A percentile compares a stretch with the other conserved stretches of the same genome.
Conservation (phyloP, 2,888 invertebrate species). For the Rotaria magnacalcarata region DNA sequence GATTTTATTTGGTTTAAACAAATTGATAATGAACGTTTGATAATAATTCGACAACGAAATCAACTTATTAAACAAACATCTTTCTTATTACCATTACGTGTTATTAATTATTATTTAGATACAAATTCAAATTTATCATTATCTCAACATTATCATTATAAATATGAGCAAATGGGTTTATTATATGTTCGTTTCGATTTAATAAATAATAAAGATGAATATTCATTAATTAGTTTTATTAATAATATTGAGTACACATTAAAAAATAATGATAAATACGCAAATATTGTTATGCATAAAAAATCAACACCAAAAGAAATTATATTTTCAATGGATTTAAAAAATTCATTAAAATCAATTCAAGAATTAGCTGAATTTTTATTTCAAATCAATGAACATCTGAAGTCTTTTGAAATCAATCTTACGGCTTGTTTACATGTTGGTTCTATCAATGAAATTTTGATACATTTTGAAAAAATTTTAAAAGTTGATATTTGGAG, state of each 20-base stretch:
- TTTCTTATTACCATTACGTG: background rate
- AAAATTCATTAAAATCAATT: background rate
- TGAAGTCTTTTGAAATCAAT: background rate
- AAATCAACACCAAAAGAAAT: background rate
- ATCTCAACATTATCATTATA: constrained; percentile 35
- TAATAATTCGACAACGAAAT: background rate
- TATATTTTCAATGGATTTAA: background rate
- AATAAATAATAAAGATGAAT: background rate
- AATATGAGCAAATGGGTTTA: constrained; percentile 27
- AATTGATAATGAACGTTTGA: background rate
- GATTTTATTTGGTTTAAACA: constrained; percentile 22
- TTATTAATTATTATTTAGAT: constrained; percentile 31
- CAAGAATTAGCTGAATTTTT: constrained; percentile 9
- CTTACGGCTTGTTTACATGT: constrained; percentile 4
- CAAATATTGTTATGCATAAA: background rate
- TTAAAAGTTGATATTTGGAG: background rate
- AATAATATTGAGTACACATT: constrained; percentile 21
- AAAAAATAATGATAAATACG: background rate
- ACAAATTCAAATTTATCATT: background rate
- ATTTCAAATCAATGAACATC: background rate
- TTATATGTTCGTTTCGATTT: background rate
- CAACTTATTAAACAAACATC: background rate
- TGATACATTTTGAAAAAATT: background rate
- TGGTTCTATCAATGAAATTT: background rate
- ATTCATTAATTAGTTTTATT: background rate